Conservation (phyloP, 2,113 vertebrate genomes). For the Dicerorhinus sumatrensis region DNA sequence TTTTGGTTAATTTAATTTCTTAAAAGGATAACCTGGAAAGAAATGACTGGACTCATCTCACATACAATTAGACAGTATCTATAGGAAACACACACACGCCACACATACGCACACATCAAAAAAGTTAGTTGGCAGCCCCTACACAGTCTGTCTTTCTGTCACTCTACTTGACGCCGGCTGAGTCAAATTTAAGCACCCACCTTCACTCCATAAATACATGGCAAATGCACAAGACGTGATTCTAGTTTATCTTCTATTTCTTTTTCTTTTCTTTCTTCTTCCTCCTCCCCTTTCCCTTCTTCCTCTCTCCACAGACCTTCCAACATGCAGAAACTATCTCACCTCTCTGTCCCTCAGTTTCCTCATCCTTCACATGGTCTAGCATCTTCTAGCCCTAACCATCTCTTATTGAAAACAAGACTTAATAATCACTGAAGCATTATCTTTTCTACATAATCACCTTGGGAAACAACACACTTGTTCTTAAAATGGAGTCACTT, state of each 20-base stretch:
- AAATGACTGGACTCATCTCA: not conserved
- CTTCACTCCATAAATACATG: accelerated
- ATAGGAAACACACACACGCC: not conserved
- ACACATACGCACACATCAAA: not conserved
- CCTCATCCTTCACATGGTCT: not conserved
- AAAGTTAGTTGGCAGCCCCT: accelerated
- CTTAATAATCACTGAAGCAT: not conserved
- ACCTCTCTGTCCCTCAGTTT: not conserved
- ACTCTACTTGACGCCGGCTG: too few species aligned
- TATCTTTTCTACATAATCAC: too few species aligned
- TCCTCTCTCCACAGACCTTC: not conserved
- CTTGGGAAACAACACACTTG: not conserved
- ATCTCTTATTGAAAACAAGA: not conserved
- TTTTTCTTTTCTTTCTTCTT: too few species aligned
- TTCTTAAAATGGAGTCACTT: not conserved
- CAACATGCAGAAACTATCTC: not conserved
- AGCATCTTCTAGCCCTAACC: not conserved
- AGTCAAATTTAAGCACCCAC: too few species aligned
- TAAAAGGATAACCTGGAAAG: not conserved
- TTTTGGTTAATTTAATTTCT: not conserved
- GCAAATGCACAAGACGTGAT: not conserved
- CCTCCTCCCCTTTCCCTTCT: accelerated
- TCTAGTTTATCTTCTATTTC: not conserved
- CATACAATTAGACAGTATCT: not conserved
- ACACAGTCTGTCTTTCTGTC: accelerated